A percentile compares a stretch with the other conserved stretches of the same genome.
These are phyloP conservation scores for Gastrophryne carolinensis DNA, from an alignment of 2,797 vertebrate species.

Conservation along the genomic window DNA sequence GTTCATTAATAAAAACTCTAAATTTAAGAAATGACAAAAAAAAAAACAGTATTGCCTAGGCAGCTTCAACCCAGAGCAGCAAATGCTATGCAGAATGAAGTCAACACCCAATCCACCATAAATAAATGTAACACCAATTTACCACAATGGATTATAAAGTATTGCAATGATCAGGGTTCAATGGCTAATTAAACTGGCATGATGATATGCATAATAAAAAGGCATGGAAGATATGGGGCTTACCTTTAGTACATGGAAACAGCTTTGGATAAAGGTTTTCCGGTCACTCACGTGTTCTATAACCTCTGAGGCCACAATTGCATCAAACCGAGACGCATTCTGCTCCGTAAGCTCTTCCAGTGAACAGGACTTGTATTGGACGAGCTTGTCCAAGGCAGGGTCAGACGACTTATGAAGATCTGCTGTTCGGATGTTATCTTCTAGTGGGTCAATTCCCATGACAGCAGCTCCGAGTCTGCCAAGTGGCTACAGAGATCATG, in stretches of 20 bases:
- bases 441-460: slow-evolving; percentile 89
- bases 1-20: neutral
- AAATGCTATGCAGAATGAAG: too few species aligned
- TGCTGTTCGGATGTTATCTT: slow-evolving; percentile 85
- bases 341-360: slow-evolving; percentile 82
- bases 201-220: neutral
- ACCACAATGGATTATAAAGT: neutral
- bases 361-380: slow-evolving; percentile 80
- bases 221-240: neutral
- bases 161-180: too few species aligned
- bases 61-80: too few species aligned
- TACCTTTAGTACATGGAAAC: slow-evolving; percentile 86
- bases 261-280: slow-evolving; percentile 84
- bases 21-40: neutral
- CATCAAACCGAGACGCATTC: slow-evolving; percentile 76
- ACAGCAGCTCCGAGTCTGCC: slow-evolving; percentile 89
- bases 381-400: slow-evolving; percentile 73
- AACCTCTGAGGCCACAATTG: slow-evolving; percentile 91
- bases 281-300: slow-evolving; percentile 90
- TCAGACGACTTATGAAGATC: slow-evolving; percentile 83
- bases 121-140: neutral
- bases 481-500: slow-evolving; percentile 78
- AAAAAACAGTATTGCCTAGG: too few species aligned
- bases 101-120: too few species aligned
- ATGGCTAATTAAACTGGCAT: neutral